Evolutionary conservation across 2,113 vertebrate genomes (phyloP), one percentile per base, ranked within the genome.

Genomic region (Microcebus tavaratra): DNA sequence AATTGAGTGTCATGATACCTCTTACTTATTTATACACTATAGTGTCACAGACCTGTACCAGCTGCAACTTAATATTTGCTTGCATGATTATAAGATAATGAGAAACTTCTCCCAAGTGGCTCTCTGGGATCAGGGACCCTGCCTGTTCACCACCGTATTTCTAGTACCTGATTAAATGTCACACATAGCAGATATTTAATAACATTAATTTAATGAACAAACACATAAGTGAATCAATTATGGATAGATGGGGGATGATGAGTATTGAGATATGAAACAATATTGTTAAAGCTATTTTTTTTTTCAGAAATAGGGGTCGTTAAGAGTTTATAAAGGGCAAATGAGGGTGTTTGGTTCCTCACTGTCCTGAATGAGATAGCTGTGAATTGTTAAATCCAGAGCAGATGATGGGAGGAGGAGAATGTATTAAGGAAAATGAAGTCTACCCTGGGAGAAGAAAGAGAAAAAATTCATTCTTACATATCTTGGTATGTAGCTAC

Each of bases 321-420:
- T 78, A 70, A 95, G 36, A 57, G 78, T 96, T 94, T 70, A 55
- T 76, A 39, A 84, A 45, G 9, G 55, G 34, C n/a, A 90, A 83
- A 79, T 31, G 20, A 59, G 34, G 85, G 39, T 21, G 9, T 31
- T 42, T 45, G 31, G n/a, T 7, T 90, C 34, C 39, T 29, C 1
- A 70, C 20, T 79, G 31, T 73, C 15, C 23, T 76, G 55, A 72
- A 72, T 17, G 68, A 76, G 75, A 53, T 1, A 80, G 27, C 11
- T 76, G n/a, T 3, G 34, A 94, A 81, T 2, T 39, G 53, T 39
- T 61, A 78, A 96, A 36, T 82, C 12, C 59, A 65, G 39, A 82
- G 39, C 17, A 86, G 36, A 79, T 29, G 61, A 79, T 5, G 55
- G 20, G 18, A 17, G 6, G 4, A 57, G 34, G 14, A 72, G 17